These are phyloP conservation scores for Heterotilapia buettikoferi DNA, from an alignment of 2,113 vertebrate species.

Conservation along the genomic window DNA sequence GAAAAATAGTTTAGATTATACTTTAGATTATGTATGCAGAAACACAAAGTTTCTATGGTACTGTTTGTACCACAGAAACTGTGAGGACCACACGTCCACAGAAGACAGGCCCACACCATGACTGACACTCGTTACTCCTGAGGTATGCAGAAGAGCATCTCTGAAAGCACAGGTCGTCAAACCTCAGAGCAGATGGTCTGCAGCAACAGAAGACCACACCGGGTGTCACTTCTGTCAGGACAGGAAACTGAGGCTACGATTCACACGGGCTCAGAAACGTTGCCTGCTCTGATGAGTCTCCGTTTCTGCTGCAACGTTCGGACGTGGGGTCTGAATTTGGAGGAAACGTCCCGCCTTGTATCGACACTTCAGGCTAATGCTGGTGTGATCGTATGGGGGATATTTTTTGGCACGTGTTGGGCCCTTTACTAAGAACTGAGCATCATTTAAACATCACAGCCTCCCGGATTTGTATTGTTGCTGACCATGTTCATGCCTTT, in stretches of 20 bases:
- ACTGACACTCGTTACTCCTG: neutral
- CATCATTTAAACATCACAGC: neutral
- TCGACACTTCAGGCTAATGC: neutral
- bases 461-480: neutral
- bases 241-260: neutral
- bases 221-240: neutral
- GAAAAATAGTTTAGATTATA: neutral
- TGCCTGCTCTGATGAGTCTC: neutral
- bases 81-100: neutral
- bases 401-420: neutral
- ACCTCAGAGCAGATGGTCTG: neutral
- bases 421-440: neutral
- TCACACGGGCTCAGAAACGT: neutral
- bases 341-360: neutral
- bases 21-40: neutral
- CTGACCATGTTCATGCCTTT: neutral
- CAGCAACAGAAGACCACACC: neutral
- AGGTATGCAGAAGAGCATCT: neutral
- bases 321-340: neutral
- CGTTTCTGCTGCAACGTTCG: neutral
- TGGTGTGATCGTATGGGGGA: accelerated
- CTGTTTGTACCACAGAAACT: neutral
- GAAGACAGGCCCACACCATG: neutral
- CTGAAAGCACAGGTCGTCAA: neutral
- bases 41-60: neutral